A percentile compares a stretch with the other conserved stretches of the same genome.
Conservation (phyloP, 2,797 vertebrate species). For the Cirrhinus mrigala region DNA sequence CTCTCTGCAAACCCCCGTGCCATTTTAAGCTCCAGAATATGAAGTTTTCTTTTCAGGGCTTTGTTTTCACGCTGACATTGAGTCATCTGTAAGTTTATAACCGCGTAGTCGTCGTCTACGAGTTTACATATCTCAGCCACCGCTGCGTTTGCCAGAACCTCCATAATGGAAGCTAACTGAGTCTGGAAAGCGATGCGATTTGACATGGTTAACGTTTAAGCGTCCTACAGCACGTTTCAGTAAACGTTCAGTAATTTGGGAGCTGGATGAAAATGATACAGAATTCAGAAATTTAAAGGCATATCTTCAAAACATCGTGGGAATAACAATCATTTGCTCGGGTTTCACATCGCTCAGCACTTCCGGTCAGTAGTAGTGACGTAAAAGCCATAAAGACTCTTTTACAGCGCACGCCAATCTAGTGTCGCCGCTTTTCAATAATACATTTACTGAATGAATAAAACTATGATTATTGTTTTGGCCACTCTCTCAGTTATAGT, state of each 20-base stretch:
- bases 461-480: too few relatives aligned
- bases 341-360: constrained; percentile 46
- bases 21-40: constrained; percentile 78
- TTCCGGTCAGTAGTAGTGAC: constrained; percentile 59
- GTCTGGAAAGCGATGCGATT: constrained; percentile 79
- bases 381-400: constrained; percentile 33
- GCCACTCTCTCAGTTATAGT: neutral
- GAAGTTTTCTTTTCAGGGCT: constrained; percentile 76
- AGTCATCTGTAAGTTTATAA: constrained; percentile 79
- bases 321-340: constrained; percentile 1
- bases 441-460: neutral
- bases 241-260: neutral
- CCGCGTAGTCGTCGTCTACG: constrained; percentile 80
- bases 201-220: constrained; percentile 67
- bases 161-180: constrained; percentile 84
- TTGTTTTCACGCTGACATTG: constrained; percentile 82
- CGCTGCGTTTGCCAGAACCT: constrained; percentile 80
- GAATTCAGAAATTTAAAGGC: neutral
- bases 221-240: neutral
- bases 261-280: neutral
- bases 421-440: neutral
- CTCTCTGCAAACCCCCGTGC: constrained; percentile 75
- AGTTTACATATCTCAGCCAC: constrained; percentile 83
- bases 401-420: constrained; percentile 13
- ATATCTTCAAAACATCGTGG: neutral